Conservation (phyloP, 2,888 invertebrate genomes). For the Lysandra bellargus region DNA sequence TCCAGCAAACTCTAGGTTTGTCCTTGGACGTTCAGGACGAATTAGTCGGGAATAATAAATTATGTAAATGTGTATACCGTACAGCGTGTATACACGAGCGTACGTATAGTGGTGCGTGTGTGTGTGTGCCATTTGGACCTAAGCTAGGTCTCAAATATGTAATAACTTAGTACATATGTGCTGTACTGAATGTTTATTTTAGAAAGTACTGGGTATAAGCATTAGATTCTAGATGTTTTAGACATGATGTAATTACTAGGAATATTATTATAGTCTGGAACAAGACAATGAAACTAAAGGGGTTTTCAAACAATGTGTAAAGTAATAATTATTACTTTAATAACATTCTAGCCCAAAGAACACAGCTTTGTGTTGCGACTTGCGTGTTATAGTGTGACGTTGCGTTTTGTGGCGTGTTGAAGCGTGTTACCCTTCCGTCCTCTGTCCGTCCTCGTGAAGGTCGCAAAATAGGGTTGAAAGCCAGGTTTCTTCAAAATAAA, state of each 20-base stretch:
- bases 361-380: background rate
- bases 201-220: constrained; percentile 2
- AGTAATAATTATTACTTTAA: background rate
- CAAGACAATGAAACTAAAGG: background rate
- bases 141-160: constrained; percentile 35
- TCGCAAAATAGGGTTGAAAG: background rate
- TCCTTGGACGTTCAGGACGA: constrained; percentile 77
- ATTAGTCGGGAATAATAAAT: constrained; percentile 79
- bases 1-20: constrained; percentile 56
- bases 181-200: background rate
- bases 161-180: constrained; percentile 23
- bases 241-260: background rate
- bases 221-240: constrained; percentile 1
- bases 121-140: constrained; percentile 38
- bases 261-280: background rate
- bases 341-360: background rate
- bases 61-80: constrained; percentile 68
- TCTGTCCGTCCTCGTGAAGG: constrained; percentile 1
- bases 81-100: constrained; percentile 38
- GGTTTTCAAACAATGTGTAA: background rate
- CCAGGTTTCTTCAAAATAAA: background rate
- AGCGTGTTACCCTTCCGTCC: background rate
- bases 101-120: constrained; percentile 34
- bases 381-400: background rate
- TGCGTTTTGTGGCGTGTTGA: background rate